phyloP scores from a whole-genome alignment of 30 jellyfish, hydroid and myxozoan species.

The Rhopilema esculentum region DNA sequence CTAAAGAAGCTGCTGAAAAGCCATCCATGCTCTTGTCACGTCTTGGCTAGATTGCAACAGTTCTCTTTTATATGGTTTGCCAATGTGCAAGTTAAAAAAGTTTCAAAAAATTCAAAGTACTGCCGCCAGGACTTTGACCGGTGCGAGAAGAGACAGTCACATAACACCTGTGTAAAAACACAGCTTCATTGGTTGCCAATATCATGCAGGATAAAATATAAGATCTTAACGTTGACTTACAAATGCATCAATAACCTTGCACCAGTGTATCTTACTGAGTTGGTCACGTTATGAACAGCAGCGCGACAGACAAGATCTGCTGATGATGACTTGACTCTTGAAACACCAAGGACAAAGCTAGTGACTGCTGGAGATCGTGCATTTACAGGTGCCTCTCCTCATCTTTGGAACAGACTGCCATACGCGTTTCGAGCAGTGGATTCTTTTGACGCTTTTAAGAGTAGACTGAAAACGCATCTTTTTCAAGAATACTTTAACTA shows the following conservation, averaged over 20 bases:
- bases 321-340: conserved; percentile 7
- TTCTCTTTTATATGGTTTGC: conserved; percentile 12
- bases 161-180: conserved; percentile 17
- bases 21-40: conserved; percentile 31
- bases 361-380: conserved; percentile 31
- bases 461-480: conserved; percentile 12
- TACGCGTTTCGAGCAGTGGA: conserved; percentile 17
- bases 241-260: conserved; percentile 20
- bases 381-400: conserved; percentile 15
- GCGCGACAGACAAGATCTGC: conserved; percentile 6
- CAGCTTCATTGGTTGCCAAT: conserved; percentile 45
- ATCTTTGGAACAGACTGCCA: conserved; percentile 31
- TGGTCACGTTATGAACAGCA: background rate
- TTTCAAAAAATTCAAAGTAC: conserved; percentile 26
- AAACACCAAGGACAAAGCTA: conserved; percentile 7
- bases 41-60: conserved; percentile 35
- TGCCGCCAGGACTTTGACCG: conserved; percentile 51
- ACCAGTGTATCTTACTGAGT: background rate
- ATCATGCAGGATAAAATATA: conserved; percentile 27
- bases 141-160: conserved; percentile 26
- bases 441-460: conserved; percentile 12
- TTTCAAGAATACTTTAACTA: conserved; percentile 2
- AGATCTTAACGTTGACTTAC: background rate
- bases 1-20: conserved; percentile 33
- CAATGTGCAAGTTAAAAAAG: conserved; percentile 24